These are phyloP conservation scores for Acipenser transmontanus DNA, from an alignment of 2,797 vertebrate genomes.

Conservation along the genomic window DNA sequence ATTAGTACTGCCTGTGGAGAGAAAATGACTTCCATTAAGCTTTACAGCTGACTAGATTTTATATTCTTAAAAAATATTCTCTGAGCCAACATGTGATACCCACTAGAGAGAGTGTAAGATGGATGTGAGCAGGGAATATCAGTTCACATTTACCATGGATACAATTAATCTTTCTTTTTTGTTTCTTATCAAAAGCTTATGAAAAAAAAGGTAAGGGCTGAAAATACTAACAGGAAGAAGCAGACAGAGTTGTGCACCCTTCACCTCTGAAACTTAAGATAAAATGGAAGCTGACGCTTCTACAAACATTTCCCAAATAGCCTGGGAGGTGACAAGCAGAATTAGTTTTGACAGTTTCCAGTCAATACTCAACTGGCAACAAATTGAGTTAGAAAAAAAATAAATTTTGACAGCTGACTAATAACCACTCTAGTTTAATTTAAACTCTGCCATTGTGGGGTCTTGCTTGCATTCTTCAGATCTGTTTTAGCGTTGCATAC, in stretches of 20 bases:
- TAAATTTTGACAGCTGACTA: slow-evolving; percentile 34
- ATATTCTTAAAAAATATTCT: slow-evolving; percentile 71
- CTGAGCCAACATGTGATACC: slow-evolving; percentile 45
- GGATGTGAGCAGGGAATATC: slow-evolving; percentile 65
- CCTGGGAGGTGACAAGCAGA: slow-evolving; percentile 18
- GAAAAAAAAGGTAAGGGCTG: slow-evolving; percentile 31
- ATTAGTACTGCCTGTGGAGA: slow-evolving; percentile 66
- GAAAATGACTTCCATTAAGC: slow-evolving; percentile 78
- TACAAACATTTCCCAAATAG: slow-evolving; percentile 27
- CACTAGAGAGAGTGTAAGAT: slow-evolving; percentile 54
- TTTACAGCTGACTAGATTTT: slow-evolving; percentile 74
- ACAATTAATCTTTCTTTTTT: slow-evolving; percentile 72
- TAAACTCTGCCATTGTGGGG: slow-evolving; percentile 4
- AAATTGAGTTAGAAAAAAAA: slow-evolving; percentile 30
- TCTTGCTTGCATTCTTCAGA: neutral
- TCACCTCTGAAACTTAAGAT: neutral
- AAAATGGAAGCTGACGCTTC: slow-evolving; percentile 7
- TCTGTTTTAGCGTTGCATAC: neutral
- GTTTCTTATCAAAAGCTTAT: slow-evolving; percentile 61
- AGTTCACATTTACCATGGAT: slow-evolving; percentile 71
- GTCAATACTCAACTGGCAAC: slow-evolving; percentile 27
- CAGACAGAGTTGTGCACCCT: slow-evolving; percentile 15
- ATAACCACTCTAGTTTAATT: slow-evolving; percentile 31
- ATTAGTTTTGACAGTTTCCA: slow-evolving; percentile 28
- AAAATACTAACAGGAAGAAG: slow-evolving; percentile 22